These are phyloP conservation scores for Masnerella sp. DNA, from an alignment of 2,888 invertebrate genomes.

Conservation along the genomic window DNA sequence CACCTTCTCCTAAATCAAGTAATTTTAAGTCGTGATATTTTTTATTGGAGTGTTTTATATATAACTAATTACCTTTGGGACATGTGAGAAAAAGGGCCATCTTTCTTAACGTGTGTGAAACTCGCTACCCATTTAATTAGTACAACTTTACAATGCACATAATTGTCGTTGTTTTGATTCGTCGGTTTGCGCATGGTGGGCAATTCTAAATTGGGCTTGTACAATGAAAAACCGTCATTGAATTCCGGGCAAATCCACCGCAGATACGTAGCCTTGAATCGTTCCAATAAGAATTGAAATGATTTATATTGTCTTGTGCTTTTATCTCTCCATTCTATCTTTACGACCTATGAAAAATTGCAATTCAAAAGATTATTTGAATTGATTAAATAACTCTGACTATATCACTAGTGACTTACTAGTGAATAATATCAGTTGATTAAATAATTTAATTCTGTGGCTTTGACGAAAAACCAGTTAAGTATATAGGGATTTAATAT, in stretches of 20 bases:
- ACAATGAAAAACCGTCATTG: slow-evolving; percentile 87
- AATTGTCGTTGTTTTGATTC: slow-evolving; percentile 79
- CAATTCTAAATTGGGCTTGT: slow-evolving; percentile 89
- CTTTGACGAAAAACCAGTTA: too few relatives aligned
- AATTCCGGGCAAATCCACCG: slow-evolving; percentile 94
- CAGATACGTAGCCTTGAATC: slow-evolving; percentile 93
- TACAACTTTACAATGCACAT: slow-evolving; percentile 87
- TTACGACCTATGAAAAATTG: too few relatives aligned
- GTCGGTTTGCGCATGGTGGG: slow-evolving; percentile 86
- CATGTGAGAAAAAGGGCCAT: slow-evolving; percentile 76
- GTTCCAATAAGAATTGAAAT: slow-evolving; percentile 94
- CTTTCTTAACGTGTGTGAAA: slow-evolving; percentile 87
- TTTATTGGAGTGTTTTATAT: too few relatives aligned
- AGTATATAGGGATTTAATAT: neutral
- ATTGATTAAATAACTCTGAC: too few relatives aligned
- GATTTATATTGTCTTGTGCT: slow-evolving; percentile 88
- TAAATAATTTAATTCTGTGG: slow-evolving; percentile 11
- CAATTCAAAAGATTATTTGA: too few relatives aligned
- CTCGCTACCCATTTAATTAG: slow-evolving; percentile 91
- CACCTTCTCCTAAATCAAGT: too few relatives aligned
- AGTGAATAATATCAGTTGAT: slow-evolving; percentile 1
- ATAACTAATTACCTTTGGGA: slow-evolving; percentile 72
- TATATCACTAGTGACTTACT: too few relatives aligned
- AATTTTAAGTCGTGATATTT: too few relatives aligned
- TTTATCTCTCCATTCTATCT: slow-evolving; percentile 93